Evolutionary conservation across 2,797 vertebrate species (phyloP).

Genomic region (Protonibea diacanthus): DNA sequence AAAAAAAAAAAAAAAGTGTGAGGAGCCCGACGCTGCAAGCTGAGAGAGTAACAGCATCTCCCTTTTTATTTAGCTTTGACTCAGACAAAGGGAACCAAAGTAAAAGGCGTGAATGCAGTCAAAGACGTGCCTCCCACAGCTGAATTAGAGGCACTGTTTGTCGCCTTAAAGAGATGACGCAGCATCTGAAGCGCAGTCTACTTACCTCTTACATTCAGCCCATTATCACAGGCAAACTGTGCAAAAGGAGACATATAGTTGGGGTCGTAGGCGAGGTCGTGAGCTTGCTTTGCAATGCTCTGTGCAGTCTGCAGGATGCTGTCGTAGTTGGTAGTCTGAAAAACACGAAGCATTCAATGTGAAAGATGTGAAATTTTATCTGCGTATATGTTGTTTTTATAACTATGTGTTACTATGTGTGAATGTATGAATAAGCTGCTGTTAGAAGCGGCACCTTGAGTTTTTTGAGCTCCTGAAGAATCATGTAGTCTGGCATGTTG

Average conservation of each 20-base stretch:
- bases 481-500: conserved; percentile 99
- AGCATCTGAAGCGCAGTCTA: not conserved
- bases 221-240: conserved; percentile 99
- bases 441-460: conserved; percentile 88
- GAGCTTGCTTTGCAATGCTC: conserved; percentile 98
- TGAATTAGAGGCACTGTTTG: not conserved
- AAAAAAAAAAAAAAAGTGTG: not conserved
- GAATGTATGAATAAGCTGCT: not conserved
- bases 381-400: not conserved
- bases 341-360: conserved; percentile 3
- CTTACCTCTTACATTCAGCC: conserved; percentile 97
- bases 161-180: not conserved
- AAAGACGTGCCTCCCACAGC: not conserved
- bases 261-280: conserved; percentile 97
- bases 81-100: not conserved
- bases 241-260: conserved; percentile 99
- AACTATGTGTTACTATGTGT: not conserved
- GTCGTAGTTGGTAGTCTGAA: conserved; percentile 95
- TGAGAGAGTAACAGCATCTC: not conserved
- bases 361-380: not conserved
- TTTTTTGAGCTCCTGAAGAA: conserved; percentile 97
- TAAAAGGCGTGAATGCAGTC: not conserved
- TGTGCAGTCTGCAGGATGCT: conserved; percentile 97
- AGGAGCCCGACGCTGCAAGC: not conserved
- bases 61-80: not conserved